These are phyloP conservation scores for Phortica variegata DNA, from an alignment of 1,140 invertebrate genomes.

Conservation along the genomic window DNA sequence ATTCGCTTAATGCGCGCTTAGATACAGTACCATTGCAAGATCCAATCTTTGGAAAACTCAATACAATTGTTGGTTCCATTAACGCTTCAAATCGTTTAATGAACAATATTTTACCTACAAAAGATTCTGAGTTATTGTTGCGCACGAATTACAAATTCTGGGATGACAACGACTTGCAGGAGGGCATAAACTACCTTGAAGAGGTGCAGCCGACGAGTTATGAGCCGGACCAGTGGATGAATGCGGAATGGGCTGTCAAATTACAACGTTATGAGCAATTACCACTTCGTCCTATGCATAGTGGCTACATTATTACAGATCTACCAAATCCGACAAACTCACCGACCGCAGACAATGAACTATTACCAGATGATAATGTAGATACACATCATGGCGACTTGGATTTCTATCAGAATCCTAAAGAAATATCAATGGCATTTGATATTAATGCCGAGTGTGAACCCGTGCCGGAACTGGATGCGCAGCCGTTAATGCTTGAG, in stretches of 20 bases:
- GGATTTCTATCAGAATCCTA: constrained; percentile 29
- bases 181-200: constrained; percentile 24
- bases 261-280: constrained; percentile 21
- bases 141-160: constrained; percentile 42
- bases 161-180: constrained; percentile 18
- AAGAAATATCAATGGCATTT: constrained; percentile 43
- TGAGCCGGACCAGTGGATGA: constrained; percentile 8
- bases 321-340: constrained; percentile 32
- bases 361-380: constrained; percentile 3
- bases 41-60: constrained; percentile 52
- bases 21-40: constrained; percentile 50
- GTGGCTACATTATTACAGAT: constrained; percentile 48
- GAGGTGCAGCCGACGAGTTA: not conserved
- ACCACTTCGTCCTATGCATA: constrained; percentile 36
- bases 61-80: constrained; percentile 50
- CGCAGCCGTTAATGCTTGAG: constrained; percentile 20
- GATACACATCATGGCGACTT: constrained; percentile 12
- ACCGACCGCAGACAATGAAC: constrained; percentile 10
- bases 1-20: constrained; percentile 48
- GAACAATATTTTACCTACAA: constrained; percentile 47
- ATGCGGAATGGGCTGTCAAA: constrained; percentile 25
- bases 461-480: constrained; percentile 37
- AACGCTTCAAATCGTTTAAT: constrained; percentile 51
- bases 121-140: constrained; percentile 37
- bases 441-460: constrained; percentile 54